Percentiles rank a stretch among this genome's conserved stretches.
phyloP scores from a whole-genome alignment of 2,888 invertebrate species.

The Parthenolecanium corni region DNA sequence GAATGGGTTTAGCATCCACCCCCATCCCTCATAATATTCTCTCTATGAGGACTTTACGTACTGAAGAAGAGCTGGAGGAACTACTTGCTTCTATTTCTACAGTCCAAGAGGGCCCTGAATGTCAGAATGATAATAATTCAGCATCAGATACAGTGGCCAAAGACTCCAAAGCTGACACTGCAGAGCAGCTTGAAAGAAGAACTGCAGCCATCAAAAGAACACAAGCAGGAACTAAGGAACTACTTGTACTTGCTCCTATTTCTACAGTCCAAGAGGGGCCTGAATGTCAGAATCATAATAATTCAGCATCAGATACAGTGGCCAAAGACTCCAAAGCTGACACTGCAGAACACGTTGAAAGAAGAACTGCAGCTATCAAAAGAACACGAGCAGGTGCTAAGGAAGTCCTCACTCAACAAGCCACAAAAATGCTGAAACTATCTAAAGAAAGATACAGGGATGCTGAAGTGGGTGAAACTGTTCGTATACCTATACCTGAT shows the following conservation, averaged over 20 bases:
- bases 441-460: neutral
- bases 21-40: neutral
- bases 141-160: neutral
- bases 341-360: neutral
- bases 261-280: neutral
- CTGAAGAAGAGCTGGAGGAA: slow-evolving; percentile 22
- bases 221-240: neutral
- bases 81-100: neutral
- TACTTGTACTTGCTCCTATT: neutral
- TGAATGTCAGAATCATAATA: neutral
- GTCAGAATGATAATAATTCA: neutral
- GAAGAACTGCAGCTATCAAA: neutral
- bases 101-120: neutral
- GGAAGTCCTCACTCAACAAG: neutral
- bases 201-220: neutral
- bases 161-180: neutral
- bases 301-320: neutral
- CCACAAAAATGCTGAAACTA: neutral
- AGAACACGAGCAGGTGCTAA: neutral
- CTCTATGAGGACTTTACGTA: slow-evolving; percentile 18
- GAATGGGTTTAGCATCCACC: slow-evolving; percentile 35
- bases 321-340: neutral
- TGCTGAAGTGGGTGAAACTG: slow-evolving; percentile 10
- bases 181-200: neutral
- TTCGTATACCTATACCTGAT: slow-evolving; percentile 7